A percentile compares a stretch with the other conserved stretches of the same genome.
Evolutionary conservation across 2,797 vertebrate genomes (phyloP).

Genomic region (Nasua narica): DNA sequence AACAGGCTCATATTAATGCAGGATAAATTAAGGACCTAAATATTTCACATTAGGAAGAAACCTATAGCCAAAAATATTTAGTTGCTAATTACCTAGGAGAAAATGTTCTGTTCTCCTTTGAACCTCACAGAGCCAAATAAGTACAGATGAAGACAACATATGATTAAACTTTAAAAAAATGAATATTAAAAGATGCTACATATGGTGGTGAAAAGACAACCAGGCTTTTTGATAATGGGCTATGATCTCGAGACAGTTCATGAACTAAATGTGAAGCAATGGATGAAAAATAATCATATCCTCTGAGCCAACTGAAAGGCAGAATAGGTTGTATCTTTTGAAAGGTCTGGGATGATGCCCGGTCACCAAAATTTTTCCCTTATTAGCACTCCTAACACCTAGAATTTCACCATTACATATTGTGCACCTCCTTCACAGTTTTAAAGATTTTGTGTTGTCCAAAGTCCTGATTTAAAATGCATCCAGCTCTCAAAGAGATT

Average conservation of each 20-base stretch:
- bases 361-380: not conserved
- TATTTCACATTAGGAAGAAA: not conserved
- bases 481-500: not conserved
- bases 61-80: not conserved
- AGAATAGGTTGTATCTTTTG: constrained; percentile 30
- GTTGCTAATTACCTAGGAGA: not conserved
- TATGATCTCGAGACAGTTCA: not conserved
- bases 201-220: not conserved
- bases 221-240: not conserved
- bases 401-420: not conserved
- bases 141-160: constrained; percentile 18
- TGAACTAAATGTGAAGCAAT: not conserved
- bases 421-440: not conserved
- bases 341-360: not conserved
- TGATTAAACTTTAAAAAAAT: not conserved
- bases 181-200: not conserved
- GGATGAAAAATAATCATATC: not conserved
- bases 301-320: not conserved
- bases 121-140: not conserved
- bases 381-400: not conserved
- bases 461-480: constrained; percentile 37
- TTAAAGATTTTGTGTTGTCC: constrained; percentile 2
- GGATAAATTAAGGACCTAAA: not conserved
- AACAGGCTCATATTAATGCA: not conserved
- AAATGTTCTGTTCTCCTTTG: not conserved